Evolutionary conservation across 2,797 vertebrate species (phyloP), one percentile per base, ranked within the genome.

Genomic region (Steatocranus sp.): DNA sequence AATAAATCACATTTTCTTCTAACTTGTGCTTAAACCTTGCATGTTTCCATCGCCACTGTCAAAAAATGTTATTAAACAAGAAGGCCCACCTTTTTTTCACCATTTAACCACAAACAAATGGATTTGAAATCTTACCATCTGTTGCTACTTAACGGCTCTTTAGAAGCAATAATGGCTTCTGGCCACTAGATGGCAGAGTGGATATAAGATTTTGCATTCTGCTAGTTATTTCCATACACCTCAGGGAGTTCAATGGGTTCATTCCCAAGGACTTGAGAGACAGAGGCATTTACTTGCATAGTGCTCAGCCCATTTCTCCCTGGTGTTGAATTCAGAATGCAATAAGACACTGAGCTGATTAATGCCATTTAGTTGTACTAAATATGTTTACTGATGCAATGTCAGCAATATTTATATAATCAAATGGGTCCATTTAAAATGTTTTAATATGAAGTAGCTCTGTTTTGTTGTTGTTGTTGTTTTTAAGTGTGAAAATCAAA

Each of bases 171-270:
- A 49, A 34, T 79, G 20, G 2, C 3, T 17, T 70, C 63, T 46
- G 49, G 15, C 92, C 95, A 94, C 91, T 93, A 94, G 95, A 88
- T 94, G 95, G 94, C 6, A 76, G 68, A 79, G 80, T 89, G 81
- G 77, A 3, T 18, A 58, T 82, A 80, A 17, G 68, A 30, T 77
- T 84, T 17, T 15, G 9, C 50, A 54, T 70, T 15, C 8, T 54
- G 38, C 11, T 15, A 51, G 76, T 82, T 73, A 43, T 81, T 80
- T 84, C 70, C 81, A 78, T 81, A 77, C 91, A 92, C 90, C 88
- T 88, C 48, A 17, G 86, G 87, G 93, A 91, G 94, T 95, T 95
- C 92, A 95, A 0, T 78, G 93, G 81, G 95, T 96, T 96, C 92
- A 91, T 91, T 88, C 85, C 86, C 87, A 92, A 93, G 92, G 91